Evolutionary conservation across 2,113 vertebrate genomes (phyloP).

Genomic region (Macquaria australasica): DNA sequence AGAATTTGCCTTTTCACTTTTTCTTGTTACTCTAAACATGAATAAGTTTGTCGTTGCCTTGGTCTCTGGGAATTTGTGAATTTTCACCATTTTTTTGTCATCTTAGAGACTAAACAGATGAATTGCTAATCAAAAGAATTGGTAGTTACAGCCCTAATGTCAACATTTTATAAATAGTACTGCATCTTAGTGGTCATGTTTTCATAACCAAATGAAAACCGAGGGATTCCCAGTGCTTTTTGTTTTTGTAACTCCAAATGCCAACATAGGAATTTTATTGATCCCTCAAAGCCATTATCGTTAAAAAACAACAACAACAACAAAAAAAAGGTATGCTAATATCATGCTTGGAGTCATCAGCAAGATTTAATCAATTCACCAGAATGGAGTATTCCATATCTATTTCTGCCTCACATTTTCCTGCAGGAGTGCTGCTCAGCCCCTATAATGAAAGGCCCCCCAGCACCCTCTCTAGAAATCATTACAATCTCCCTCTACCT

Average conservation of each 20-base stretch:
- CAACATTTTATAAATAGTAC: neutral
- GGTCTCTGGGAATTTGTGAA: neutral
- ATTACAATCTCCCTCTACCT: constrained; percentile 77
- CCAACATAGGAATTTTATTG: constrained; percentile 46
- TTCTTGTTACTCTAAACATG: no score
- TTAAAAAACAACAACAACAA: neutral
- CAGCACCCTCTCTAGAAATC: constrained; percentile 76
- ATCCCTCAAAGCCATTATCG: constrained; percentile 46
- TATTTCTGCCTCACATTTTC: constrained; percentile 53
- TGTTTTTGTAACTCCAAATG: neutral
- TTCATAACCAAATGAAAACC: constrained; percentile 5
- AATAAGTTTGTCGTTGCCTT: neutral
- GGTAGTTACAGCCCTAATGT: neutral
- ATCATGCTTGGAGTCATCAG: constrained; percentile 42
- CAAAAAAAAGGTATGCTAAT: constrained; percentile 37
- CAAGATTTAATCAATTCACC: constrained; percentile 66
- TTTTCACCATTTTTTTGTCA: neutral
- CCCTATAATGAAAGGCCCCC: constrained; percentile 75
- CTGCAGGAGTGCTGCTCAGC: constrained; percentile 47
- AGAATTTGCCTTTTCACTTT: neutral
- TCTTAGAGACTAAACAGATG: neutral
- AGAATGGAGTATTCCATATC: constrained; percentile 63
- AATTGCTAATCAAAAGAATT: neutral
- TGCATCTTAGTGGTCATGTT: neutral
- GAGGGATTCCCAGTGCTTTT: neutral